These are phyloP conservation scores for Pristionchus arcanus DNA, from an alignment of 2,888 invertebrate species.

Conservation along the genomic window DNA sequence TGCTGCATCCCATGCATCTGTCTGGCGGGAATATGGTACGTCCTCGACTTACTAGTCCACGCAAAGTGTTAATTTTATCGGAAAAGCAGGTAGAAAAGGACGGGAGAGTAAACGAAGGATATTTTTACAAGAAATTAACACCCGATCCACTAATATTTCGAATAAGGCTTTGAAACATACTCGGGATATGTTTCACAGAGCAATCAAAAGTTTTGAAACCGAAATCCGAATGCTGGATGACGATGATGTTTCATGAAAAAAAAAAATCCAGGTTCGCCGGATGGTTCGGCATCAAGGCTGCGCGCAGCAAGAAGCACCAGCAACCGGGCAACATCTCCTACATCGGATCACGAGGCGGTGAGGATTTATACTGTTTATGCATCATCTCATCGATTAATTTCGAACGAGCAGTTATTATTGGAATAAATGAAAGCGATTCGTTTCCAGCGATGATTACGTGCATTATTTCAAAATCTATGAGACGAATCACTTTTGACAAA, in stretches of 20 bases:
- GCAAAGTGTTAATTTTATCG: too few species aligned
- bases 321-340: neutral
- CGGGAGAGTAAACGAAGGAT: too few species aligned
- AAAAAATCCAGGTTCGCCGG: conserved; percentile 69
- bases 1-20: conserved; percentile 77
- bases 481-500: too few species aligned
- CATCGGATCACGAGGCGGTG: conserved; percentile 52
- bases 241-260: neutral
- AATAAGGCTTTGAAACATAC: neutral
- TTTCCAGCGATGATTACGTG: too few species aligned
- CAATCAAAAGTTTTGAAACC: neutral
- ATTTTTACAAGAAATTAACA: too few species aligned
- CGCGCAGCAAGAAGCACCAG: conserved; percentile 40
- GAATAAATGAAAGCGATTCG: too few species aligned
- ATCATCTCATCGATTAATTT: too few species aligned
- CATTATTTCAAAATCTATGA: too few species aligned
- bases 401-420: too few species aligned
- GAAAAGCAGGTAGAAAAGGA: too few species aligned
- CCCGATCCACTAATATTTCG: neutral
- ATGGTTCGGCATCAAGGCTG: conserved; percentile 74
- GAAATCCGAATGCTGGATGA: neutral
- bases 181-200: neutral
- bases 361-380: neutral
- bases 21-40: conserved; percentile 74
- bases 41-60: neutral